Base-by-base conservation (phyloP, 2,888 invertebrate genomes). In the Trissolcus japonicus region DNA sequence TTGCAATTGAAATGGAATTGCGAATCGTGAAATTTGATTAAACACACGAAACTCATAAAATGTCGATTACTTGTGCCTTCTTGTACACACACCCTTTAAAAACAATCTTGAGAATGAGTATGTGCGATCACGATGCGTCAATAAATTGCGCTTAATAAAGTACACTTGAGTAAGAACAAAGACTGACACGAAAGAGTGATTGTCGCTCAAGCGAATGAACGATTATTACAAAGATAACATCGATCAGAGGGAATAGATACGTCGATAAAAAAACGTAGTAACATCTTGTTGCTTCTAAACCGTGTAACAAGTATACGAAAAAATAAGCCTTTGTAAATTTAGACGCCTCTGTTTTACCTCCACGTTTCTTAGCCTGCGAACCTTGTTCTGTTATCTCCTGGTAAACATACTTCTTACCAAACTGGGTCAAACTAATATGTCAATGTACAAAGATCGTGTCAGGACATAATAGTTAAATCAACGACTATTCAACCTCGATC, bases 111-210 rank as follows among this genome's bases (percentile, higher is more conserved):
- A 72, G 73, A 57, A 73, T 53, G 75, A 75, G 75, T 72, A 67
- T 59, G 56, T 55, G 62, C 57, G 66, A 71, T 71, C 61, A 59
- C 68, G 73, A 69, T 63, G 77, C 77, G 76, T 79, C 79, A 79
- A 81, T 81, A 80, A 81, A 80, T 81, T 79, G 77, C 74, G 78
- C 79, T 80, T 81, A 79, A 81, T 80, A 80, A 81, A 81, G 81
- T 77, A 75, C 79, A 76, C 80, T 80, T 62, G 68, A 80, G 59
- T 51, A 61, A 55, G 76, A 76, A 80, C 81, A 80, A 80, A 79
- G 80, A 68, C 60, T 62, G 65, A 53, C 69, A 59, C 76, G 65
- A 69, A 72, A 75, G 71, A 80, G 67, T 79, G 77, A 79, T 79
- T 79, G 80, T 78, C 76, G 74, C 59, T 51, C 65, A 63, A 65